Conservation (phyloP, 2,797 vertebrate genomes). For the Manis pentadactyla region DNA sequence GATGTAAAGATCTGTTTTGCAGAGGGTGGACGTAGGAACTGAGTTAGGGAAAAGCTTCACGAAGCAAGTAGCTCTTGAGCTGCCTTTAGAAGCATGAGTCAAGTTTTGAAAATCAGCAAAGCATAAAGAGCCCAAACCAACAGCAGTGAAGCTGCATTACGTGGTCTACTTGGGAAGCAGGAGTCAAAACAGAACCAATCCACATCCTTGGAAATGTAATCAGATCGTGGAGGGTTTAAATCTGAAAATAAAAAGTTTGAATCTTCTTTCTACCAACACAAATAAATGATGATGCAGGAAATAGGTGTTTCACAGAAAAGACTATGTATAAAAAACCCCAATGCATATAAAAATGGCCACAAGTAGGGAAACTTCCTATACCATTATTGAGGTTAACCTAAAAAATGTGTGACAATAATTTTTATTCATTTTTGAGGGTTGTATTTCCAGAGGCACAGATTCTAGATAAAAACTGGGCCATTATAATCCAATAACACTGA, state of each 20-base stretch:
- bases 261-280: constrained; percentile 39
- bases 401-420: constrained; percentile 65
- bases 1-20: not conserved
- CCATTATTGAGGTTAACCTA: constrained; percentile 52
- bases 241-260: not conserved
- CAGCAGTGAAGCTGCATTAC: not conserved
- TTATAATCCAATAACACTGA: constrained; percentile 65
- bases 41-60: not conserved
- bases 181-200: not conserved
- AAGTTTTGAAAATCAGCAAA: constrained; percentile 18
- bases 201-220: not conserved
- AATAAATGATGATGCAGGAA: constrained; percentile 8
- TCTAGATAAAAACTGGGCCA: constrained; percentile 69
- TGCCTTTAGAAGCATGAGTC: not conserved
- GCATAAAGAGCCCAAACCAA: not conserved
- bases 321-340: not conserved
- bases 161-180: not conserved
- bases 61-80: not conserved
- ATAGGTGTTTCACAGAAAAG: constrained; percentile 34
- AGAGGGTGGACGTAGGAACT: not conserved
- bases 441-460: constrained; percentile 72
- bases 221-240: not conserved
- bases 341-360: not conserved
- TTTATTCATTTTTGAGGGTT: constrained; percentile 57
- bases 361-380: not conserved